These are phyloP conservation scores for Labeo calbasu DNA, from an alignment of 2,797 vertebrate genomes.

Conservation along the genomic window DNA sequence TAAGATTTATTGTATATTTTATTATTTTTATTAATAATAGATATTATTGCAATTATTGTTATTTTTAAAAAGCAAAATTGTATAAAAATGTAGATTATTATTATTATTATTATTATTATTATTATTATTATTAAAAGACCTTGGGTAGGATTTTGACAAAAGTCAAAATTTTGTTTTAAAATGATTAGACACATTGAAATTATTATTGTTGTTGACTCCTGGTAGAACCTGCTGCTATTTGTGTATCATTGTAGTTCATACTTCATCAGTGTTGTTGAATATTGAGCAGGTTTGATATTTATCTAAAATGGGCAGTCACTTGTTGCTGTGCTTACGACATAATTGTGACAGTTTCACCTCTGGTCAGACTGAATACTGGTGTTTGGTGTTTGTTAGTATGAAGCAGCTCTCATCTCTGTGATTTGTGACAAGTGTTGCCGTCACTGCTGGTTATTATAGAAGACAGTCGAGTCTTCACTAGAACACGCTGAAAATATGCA, in stretches of 20 bases:
- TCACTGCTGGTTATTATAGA: constrained; percentile 9
- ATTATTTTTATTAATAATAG: background rate
- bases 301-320: background rate
- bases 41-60: background rate
- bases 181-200: background rate
- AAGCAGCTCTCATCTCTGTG: background rate
- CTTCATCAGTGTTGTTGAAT: background rate
- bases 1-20: background rate
- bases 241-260: background rate
- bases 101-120: background rate
- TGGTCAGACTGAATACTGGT: background rate
- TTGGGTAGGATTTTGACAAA: background rate
- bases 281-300: background rate
- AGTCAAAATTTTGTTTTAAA: background rate
- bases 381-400: background rate
- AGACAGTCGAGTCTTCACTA: background rate
- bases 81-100: background rate
- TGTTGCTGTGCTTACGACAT: constrained; percentile 5
- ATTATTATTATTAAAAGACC: background rate
- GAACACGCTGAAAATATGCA: constrained; percentile 32
- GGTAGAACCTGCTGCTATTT: background rate
- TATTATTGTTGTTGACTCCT: background rate
- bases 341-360: background rate
- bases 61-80: too few relatives aligned
- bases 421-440: constrained; percentile 1